These are phyloP conservation scores for Nomada goodeniana DNA, from an alignment of 2,888 invertebrate genomes.

Conservation along the genomic window DNA sequence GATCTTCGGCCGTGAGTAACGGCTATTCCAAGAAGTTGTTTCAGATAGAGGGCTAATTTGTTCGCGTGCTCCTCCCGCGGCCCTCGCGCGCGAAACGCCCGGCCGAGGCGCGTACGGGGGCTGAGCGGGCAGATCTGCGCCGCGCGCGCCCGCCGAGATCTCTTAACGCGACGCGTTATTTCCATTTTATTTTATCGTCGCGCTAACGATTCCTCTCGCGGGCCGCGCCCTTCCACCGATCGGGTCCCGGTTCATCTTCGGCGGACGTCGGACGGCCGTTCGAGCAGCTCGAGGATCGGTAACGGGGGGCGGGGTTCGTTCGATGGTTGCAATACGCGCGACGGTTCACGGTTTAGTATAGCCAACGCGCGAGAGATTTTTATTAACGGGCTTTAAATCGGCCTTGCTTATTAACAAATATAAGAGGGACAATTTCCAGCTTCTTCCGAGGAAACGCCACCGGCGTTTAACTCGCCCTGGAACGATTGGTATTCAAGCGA, in stretches of 20 bases:
- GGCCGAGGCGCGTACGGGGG: constrained; percentile 59
- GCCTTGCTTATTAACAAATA: no score
- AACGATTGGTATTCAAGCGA: no score
- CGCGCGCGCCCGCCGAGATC: constrained; percentile 44
- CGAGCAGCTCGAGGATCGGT: background rate
- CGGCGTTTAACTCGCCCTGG: no score
- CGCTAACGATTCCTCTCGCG: constrained; percentile 43
- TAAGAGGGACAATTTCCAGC: no score
- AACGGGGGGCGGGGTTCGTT: background rate
- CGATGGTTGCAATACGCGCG: background rate
- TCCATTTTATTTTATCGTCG: constrained; percentile 57
- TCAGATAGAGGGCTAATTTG: constrained; percentile 84
- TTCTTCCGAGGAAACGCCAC: no score
- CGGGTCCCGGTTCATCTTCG: background rate
- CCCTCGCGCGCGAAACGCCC: constrained; percentile 32
- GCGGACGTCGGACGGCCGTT: background rate
- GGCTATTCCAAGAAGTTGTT: constrained; percentile 83
- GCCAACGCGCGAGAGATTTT: no score
- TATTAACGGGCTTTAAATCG: no score
- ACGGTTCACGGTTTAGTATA: background rate
- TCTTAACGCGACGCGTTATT: constrained; percentile 61
- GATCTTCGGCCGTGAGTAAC: constrained; percentile 78
- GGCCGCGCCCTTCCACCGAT: background rate
- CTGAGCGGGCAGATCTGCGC: constrained; percentile 51
- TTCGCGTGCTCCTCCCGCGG: constrained; percentile 77